Evolutionary conservation across 2,797 vertebrate genomes (phyloP), one percentile per base, ranked within the genome.

Genomic region (Erpetoichthys calabaricus): DNA sequence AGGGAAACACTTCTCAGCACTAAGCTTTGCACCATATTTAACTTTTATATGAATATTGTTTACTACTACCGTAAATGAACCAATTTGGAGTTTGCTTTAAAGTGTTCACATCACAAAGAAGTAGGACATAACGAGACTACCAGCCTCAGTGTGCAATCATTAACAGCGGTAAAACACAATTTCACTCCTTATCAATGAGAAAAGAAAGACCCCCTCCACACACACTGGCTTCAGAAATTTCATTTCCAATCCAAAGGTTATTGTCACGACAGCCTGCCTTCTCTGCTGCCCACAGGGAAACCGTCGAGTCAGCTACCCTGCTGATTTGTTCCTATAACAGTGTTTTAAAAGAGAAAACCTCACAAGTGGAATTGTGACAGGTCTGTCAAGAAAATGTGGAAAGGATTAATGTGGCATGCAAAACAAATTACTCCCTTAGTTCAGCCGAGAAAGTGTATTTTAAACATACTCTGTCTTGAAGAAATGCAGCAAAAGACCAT

Each of bases 351-450:
- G 80, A 86, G 72, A 79, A 76, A 76, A 86, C 79, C 84, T 87
- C 84, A 86, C 80, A 89, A 86, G 86, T 77, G 79, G 82, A 89
- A 79, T 80, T 78, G 78, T 82, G 83, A 86, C 85, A 80, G 87
- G 84, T 81, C 81, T 70, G 81, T 84, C 83, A 78, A 83, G 82
- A 83, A 88, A 90, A 92, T 89, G 82, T 93, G 91, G 90, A 90
- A 88, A 80, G 80, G 82, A 88, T 89, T 88, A 91, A 86, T 86
- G 82, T 86, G 87, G 83, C 83, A 87, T 87, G 83, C 85, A 86
- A 86, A 87, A 85, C 83, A 86, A 87, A 85, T 86, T 79, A 87
- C 75, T 80, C 78, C 76, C 49, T 82, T 82, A 89, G 80, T 86
- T 86, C 82, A 85, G 85, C 82, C 84, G 81, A 83, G 78, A 85